phyloP scores from a whole-genome alignment of 2,888 invertebrate species.

The Blastobasis lacticolella region DNA sequence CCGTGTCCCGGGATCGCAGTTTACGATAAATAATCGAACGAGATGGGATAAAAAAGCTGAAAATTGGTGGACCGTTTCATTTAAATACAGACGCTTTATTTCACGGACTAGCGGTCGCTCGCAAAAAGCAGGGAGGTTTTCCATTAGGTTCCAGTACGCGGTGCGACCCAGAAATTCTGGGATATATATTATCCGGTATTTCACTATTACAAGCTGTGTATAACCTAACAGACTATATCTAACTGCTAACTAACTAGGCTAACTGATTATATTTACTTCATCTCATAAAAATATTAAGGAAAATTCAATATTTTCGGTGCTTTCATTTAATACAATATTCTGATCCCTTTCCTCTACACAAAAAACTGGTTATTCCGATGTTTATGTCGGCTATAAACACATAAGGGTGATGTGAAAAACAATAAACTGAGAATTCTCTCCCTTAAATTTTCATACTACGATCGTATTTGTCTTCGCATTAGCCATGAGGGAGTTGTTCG shows the following conservation, averaged over 20 bases:
- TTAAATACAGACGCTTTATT: slow-evolving; percentile 51
- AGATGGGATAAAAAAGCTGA: slow-evolving; percentile 26
- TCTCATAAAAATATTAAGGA: not conserved
- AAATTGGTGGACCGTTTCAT: slow-evolving; percentile 40
- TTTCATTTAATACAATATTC: too few species aligned
- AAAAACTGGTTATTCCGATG: not conserved
- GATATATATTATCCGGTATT: too few species aligned
- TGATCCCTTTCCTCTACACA: too few species aligned
- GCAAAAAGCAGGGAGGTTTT: slow-evolving; percentile 22
- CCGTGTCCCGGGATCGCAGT: slow-evolving; percentile 15
- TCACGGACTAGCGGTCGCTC: slow-evolving; percentile 32
- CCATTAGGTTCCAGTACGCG: slow-evolving; percentile 20
- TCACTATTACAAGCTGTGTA: not conserved
- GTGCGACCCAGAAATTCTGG: not conserved
- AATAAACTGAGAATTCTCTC: not conserved
- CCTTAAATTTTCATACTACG: not conserved
- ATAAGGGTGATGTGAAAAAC: not conserved
- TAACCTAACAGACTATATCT: not conserved
- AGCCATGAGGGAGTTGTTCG: slow-evolving; percentile 1
- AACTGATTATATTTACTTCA: not conserved
- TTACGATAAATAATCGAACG: slow-evolving; percentile 33
- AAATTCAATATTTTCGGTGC: too few species aligned
- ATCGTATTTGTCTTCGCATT: slow-evolving; percentile 3
- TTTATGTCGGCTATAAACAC: not conserved
- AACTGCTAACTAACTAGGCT: not conserved